A percentile compares a stretch with the other conserved stretches of the same genome.
These are phyloP conservation scores for Grantiella picta DNA, from an alignment of 2,113 vertebrate species.

Conservation along the genomic window DNA sequence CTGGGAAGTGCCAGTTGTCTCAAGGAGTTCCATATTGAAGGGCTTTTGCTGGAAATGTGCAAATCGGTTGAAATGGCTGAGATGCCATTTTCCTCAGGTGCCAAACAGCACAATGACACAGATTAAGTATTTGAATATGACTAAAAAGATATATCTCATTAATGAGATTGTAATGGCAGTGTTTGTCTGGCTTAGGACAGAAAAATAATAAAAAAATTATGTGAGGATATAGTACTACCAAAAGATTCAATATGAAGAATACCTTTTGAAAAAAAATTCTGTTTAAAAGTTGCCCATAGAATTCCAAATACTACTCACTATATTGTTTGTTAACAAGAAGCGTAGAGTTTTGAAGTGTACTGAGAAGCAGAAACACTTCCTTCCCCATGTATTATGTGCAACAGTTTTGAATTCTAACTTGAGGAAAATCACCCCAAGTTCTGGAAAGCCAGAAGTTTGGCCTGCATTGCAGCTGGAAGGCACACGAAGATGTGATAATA, in stretches of 20 bases:
- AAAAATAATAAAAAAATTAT: not conserved
- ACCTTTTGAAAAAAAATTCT: not conserved
- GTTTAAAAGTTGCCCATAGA: not conserved
- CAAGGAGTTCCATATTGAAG: not conserved
- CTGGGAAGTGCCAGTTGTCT: not conserved
- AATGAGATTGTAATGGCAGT: not conserved
- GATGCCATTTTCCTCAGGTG: not conserved
- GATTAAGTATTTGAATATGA: not conserved
- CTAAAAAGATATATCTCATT: not conserved
- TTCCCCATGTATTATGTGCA: not conserved
- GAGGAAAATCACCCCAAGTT: not conserved
- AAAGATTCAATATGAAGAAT: not conserved
- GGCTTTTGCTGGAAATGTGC: not conserved
- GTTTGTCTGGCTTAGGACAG: not conserved
- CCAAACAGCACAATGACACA: not conserved
- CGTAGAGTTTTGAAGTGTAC: not conserved
- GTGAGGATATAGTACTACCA: not conserved
- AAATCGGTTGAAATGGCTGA: not conserved
- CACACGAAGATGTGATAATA: not conserved
- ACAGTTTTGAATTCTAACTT: not conserved
- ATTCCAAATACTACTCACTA: not conserved
- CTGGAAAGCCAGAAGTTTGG: not conserved
- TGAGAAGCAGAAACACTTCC: not conserved
- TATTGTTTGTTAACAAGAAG: not conserved
- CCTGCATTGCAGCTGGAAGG: not conserved